Evolutionary conservation across 2,888 invertebrate genomes (phyloP), one percentile per base, ranked within the genome.

Genomic region (Drosophila parthenogenetica): DNA sequence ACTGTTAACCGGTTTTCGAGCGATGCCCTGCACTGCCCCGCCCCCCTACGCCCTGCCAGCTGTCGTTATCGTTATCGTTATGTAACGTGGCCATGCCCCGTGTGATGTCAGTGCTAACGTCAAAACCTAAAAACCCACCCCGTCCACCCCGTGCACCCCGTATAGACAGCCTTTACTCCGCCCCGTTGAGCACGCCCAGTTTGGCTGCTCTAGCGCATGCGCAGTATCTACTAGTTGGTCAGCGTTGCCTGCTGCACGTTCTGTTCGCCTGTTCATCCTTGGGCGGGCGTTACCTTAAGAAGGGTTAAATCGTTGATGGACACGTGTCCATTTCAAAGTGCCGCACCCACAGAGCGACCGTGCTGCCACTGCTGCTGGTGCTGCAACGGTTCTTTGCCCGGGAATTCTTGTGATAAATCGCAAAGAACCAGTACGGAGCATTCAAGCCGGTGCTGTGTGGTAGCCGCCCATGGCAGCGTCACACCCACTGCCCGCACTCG

Each of bases 251-350:
- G 45, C 65, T 55, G n/a, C 5, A 3, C 3, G 0, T 81, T 40
- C 89, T 92, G 91, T 57, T 81, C 70, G 86, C 92, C 91, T 92
- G 83, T 79, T 91, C 71, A 70, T 89, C 91, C 91, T 92, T 92
- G 92, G 92, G 92, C 92, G 92, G 92, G 92, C 92, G 92, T 92
- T 92, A 92, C 92, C 92, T 92, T 92, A 91, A 92, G 92, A 92
- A 92, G 92, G 92, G 92, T 92, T 92, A 92, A 91, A 90, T 83
- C 83, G 81, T 81, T 91, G 91, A 92, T 91, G 90, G 92, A 92
- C 91, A 91, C 90, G 91, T 92, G 92, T 91, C 91, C 80, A 68
- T 81, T 83, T 69, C 45, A 83, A 87, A 67, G 75, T 68, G 76
- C 64, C 67, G 74, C 70, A 59, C 46, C 61, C 63, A 66, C 59